phyloP scores from a whole-genome alignment of 2,888 invertebrate species.

The Ferrisia virgata region DNA sequence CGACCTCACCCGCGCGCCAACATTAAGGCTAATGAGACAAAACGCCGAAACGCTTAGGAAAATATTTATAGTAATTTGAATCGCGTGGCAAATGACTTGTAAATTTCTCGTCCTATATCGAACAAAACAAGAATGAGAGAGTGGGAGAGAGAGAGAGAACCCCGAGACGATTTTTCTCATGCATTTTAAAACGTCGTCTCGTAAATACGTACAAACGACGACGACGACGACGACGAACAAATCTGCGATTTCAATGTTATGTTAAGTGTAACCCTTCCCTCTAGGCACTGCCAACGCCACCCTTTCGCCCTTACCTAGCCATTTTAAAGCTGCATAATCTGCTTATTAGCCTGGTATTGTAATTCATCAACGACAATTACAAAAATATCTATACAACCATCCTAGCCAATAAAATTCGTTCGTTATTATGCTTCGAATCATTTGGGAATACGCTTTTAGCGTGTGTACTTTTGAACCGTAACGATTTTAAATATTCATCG shows the following conservation, averaged over 20 bases:
- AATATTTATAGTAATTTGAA: not conserved
- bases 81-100: not conserved
- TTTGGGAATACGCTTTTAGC: not conserved
- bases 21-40: not conserved
- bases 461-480: not conserved
- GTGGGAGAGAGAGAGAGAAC: not conserved
- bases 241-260: too few species aligned
- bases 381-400: not conserved
- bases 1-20: not conserved
- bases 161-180: not conserved
- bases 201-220: not conserved
- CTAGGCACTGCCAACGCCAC: too few species aligned
- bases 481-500: not conserved
- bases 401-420: not conserved
- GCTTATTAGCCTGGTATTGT: not conserved
- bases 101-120: not conserved
- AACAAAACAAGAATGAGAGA: too few species aligned
- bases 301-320: not conserved
- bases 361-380: conserved; percentile 2
- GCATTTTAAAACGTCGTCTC: not conserved
- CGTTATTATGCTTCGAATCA: not conserved
- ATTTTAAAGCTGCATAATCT: not conserved
- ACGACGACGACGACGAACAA: too few species aligned
- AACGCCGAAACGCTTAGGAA: not conserved
- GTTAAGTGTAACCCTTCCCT: too few species aligned